Base-by-base conservation (phyloP, 2,888 invertebrate genomes). In the Leptinotarsa peninsularis region DNA sequence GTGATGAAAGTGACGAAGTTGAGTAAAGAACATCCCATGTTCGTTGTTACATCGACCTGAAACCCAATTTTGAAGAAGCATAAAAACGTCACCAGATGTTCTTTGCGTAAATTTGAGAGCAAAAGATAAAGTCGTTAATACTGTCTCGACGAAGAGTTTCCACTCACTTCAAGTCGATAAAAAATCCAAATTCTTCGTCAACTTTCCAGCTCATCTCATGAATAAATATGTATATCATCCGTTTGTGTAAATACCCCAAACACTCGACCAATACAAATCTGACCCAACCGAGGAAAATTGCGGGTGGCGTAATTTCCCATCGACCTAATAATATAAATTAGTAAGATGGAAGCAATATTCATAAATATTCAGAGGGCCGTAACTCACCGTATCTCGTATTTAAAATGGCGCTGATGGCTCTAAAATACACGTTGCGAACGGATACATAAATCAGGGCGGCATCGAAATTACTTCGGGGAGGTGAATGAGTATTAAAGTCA, bases 371-470 rank as follows among this genome's bases (percentile, higher is more conserved):
- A 81, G 76, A 79, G 78, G 78, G 82, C 75, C 76, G 82, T 82
- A 83, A 81, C 82, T 83, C 80, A 82, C 80, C 81, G 66, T 83
- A 84, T 84, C 82, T 82, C 81, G 81, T 82, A 81, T 84, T 84
- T 85, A 84, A 85, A 85, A 85, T 84, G 83, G 83, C 81, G 82
- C 81, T 84, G 85, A 85, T 85, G 84, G 84, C 82, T 81, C 83
- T 82, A 85, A 85, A 85, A 82, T 84, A 85, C 84, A 82, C 83
- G 85, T 85, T 84, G 82, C 80, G 82, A 83, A 81, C 84, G 85
- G 85, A 85, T 82, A 80, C 84, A 85, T 85, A 85, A 85, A 85
- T 85, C 84, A 85, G 78, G 78, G 52, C 23, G 70, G 72, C 75
- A 71, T 71, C 77, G 73, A 76, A 78, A 79, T 79, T 78, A 75